These are phyloP conservation scores for Apodemia duryi DNA, from an alignment of 2,888 invertebrate species.

Conservation along the genomic window DNA sequence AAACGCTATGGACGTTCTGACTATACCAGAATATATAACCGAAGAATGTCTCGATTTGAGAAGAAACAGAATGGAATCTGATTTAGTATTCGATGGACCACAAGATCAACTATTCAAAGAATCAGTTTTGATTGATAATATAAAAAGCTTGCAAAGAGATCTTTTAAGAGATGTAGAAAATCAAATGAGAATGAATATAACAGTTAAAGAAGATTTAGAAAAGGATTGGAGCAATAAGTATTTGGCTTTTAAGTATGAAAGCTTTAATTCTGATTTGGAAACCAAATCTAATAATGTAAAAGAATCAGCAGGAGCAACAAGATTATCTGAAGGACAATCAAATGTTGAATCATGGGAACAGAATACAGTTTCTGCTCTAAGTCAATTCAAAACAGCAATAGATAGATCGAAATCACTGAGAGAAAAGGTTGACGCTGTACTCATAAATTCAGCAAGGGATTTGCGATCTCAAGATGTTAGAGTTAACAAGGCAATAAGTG, in stretches of 20 bases:
- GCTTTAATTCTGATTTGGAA: slow-evolving; percentile 83
- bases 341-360: slow-evolving; percentile 91
- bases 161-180: slow-evolving; percentile 83
- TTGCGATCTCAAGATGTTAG: slow-evolving; percentile 88
- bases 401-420: slow-evolving; percentile 85
- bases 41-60: slow-evolving; percentile 86
- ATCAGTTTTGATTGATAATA: slow-evolving; percentile 84
- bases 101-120: slow-evolving; percentile 88
- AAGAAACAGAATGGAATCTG: slow-evolving; percentile 83
- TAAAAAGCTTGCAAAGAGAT: slow-evolving; percentile 81
- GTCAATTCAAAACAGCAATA: slow-evolving; percentile 85
- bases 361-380: slow-evolving; percentile 86
- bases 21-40: slow-evolving; percentile 64
- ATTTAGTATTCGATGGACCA: slow-evolving; percentile 85
- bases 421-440: slow-evolving; percentile 83
- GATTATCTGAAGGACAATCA: slow-evolving; percentile 90
- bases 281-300: slow-evolving; percentile 84
- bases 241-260: slow-evolving; percentile 88
- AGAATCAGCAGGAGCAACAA: slow-evolving; percentile 88
- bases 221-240: slow-evolving; percentile 94
- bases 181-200: slow-evolving; percentile 85
- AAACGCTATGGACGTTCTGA: slow-evolving; percentile 60
- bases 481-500: slow-evolving; percentile 86
- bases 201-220: slow-evolving; percentile 88
- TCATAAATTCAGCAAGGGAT: slow-evolving; percentile 88